Evolutionary conservation across 1,140 invertebrate genomes (phyloP), one percentile per base, ranked within the genome.

Genomic region (Thaumatotibia leucotreta): DNA sequence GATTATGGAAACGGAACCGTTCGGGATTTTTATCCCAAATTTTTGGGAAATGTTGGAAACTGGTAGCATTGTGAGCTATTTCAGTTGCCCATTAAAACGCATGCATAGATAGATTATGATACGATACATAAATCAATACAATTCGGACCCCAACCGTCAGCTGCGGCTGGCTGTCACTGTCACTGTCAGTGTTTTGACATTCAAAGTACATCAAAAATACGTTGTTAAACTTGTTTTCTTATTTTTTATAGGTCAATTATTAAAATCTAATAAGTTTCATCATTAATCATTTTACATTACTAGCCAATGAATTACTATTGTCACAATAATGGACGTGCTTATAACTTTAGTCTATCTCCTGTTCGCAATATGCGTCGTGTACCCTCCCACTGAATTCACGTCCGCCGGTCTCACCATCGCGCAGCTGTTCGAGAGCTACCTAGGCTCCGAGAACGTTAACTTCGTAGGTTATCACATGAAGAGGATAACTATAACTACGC

Each of bases 391-490:
- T 10, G 95, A 96, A 86, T 96, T 96, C 73, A 92, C 95, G 11
- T 93, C 95, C 5, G 92, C 94, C 54, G 96, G 96, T 3, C 90
- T 97, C 64, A 96, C 95, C 0, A 93, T 96, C 54, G 92, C 94
- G 69, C 92, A 92, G 72, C 65, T 96, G 49, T 95, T 96, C 74
- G 88, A 93, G 2, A 85, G 79, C 31, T 92, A 92, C 69, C 90
- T 96, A 24, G 95, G 95, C 0, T 94, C 93, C 32, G 95, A 96
- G 85, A 92, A 93, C 76, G 89, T 93, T 54, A 90, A 93, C 76
- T 96, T 96, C 76, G 86, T 96, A 39, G 89, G 92, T 27, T 96
- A 96, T 84, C 95, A 97, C 74, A 93, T 96, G 67, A 93, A 92
- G 69, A 92, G 95, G 70, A 94, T 93, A 23, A 90, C 92, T 6